Evolutionary conservation across 1,140 invertebrate genomes (phyloP).

Genomic region (Aphaenogaster floridana): DNA sequence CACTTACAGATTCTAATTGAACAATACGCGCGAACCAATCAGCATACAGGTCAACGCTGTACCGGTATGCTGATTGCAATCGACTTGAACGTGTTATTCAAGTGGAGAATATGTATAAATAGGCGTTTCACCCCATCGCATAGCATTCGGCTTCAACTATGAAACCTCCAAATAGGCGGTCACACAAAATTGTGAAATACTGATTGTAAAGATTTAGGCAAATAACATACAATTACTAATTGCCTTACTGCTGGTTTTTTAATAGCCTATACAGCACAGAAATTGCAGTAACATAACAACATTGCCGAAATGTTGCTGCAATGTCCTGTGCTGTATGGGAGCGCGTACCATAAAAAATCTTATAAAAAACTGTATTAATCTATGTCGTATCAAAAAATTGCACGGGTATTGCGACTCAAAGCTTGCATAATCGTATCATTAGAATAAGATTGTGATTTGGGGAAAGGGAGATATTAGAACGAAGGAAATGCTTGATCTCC

Average conservation of each 20-base stretch:
- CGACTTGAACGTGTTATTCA: not conserved
- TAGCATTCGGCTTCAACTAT: not conserved
- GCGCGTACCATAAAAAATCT: too few species aligned
- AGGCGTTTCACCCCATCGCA: not conserved
- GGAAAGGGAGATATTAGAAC: not conserved
- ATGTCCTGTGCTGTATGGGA: too few species aligned
- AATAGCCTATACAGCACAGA: too few species aligned
- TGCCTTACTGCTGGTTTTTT: not conserved
- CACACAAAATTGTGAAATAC: not conserved
- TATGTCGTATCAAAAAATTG: not conserved
- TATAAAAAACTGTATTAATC: not conserved
- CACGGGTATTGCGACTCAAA: not conserved
- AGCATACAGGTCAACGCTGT: not conserved
- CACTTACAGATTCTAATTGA: not conserved
- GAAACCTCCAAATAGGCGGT: not conserved
- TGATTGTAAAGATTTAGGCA: not conserved
- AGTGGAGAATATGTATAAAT: not conserved
- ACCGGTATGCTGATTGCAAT: not conserved
- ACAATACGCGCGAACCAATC: not conserved
- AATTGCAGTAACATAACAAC: too few species aligned
- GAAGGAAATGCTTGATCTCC: not conserved
- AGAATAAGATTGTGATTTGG: not conserved
- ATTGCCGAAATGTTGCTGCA: too few species aligned
- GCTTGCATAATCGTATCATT: not conserved
- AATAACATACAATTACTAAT: not conserved